A percentile compares a stretch with the other conserved stretches of the same genome.
Evolutionary conservation across 2,797 vertebrate species (phyloP).

Genomic region (Pitangus sulphuratus): DNA sequence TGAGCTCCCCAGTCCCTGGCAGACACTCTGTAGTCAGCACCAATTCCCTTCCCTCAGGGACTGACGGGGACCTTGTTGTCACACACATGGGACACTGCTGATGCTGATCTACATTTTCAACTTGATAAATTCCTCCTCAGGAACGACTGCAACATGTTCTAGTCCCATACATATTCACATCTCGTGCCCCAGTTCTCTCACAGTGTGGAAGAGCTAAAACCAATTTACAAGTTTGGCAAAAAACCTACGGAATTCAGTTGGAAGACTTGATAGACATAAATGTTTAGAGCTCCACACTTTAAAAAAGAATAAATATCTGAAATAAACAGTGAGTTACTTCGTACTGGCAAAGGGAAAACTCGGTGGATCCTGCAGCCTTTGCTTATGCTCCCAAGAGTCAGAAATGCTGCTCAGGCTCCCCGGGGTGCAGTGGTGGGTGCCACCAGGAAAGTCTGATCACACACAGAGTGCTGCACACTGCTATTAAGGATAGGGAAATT

Average conservation of each 20-base stretch:
- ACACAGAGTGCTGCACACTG: neutral
- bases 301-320: neutral
- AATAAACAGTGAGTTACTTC: neutral
- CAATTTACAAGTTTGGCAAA: neutral
- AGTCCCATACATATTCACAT: neutral
- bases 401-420: neutral
- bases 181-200: neutral
- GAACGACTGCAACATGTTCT: neutral
- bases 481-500: neutral
- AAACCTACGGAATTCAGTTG: neutral
- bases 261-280: neutral
- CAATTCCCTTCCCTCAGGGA: fast-evolving
- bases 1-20: neutral
- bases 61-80: neutral
- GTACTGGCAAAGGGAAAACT: neutral
- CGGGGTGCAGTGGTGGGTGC: neutral
- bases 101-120: neutral
- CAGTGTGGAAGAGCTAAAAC: neutral
- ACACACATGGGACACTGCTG: fast-evolving
- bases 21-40: neutral
- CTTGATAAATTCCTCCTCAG: neutral
- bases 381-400: neutral
- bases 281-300: neutral
- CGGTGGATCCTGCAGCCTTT: neutral
- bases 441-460: neutral